Evolutionary conservation across 2,888 invertebrate species (phyloP).

Genomic region (Eupithecia subumbrata): DNA sequence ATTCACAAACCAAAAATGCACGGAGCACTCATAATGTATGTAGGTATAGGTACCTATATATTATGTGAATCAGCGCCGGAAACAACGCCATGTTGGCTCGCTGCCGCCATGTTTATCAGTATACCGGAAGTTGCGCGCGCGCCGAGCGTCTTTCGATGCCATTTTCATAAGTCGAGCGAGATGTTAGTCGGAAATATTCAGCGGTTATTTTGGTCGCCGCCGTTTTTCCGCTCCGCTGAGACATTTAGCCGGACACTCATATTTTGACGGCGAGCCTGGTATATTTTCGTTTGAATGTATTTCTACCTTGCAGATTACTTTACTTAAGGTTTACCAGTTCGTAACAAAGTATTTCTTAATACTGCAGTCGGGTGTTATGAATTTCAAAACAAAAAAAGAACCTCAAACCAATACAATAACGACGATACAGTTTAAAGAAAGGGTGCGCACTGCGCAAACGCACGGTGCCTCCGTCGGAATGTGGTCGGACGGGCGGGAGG

Average conservation of each 20-base stretch:
- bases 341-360: not conserved
- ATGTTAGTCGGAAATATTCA: constrained; percentile 79
- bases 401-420: constrained; percentile 31
- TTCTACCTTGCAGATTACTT: constrained; percentile 57
- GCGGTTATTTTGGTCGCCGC: constrained; percentile 74
- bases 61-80: constrained; percentile 82
- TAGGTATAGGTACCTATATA: constrained; percentile 30
- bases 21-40: constrained; percentile 67
- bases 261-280: constrained; percentile 65
- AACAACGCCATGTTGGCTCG: constrained; percentile 81
- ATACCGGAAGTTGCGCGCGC: constrained; percentile 83
- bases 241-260: constrained; percentile 76
- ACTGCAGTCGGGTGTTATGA: not conserved
- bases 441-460: constrained; percentile 74
- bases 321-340: constrained; percentile 52
- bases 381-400: not conserved
- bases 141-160: constrained; percentile 78
- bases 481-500: constrained; percentile 66
- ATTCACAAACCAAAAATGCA: constrained; percentile 81
- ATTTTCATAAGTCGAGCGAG: constrained; percentile 75
- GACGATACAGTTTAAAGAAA: constrained; percentile 53
- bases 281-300: constrained; percentile 70
- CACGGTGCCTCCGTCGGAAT: constrained; percentile 76
- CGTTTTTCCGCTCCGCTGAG: constrained; percentile 80
- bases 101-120: constrained; percentile 80